Evolutionary conservation across 2,797 vertebrate genomes (phyloP).

Genomic region (Sebastes nivosus): DNA sequence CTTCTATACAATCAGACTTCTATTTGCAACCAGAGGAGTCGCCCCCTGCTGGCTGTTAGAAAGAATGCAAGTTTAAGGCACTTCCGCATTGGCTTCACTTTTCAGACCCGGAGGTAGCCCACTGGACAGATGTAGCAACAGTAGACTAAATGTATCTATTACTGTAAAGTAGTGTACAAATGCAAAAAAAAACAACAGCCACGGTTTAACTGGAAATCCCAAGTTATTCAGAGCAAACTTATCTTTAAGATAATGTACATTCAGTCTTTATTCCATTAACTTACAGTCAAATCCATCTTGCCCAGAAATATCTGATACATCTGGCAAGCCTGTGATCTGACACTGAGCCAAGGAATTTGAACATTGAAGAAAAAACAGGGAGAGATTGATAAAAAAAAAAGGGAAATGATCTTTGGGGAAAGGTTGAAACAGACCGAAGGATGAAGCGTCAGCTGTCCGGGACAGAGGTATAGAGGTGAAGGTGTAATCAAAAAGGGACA

Average conservation of each 20-base stretch:
- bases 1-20: not conserved
- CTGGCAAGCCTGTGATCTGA: constrained; percentile 32
- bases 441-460: not conserved
- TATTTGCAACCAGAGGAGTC: not conserved
- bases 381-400: constrained; percentile 29
- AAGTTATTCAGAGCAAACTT: not conserved
- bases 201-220: not conserved
- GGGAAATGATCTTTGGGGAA: constrained; percentile 32
- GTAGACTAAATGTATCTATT: not conserved
- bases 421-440: constrained; percentile 19
- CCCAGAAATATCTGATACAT: constrained; percentile 20
- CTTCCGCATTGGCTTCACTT: not conserved
- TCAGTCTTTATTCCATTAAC: not conserved
- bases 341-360: constrained; percentile 45
- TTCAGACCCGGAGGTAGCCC: not conserved
- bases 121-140: not conserved
- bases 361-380: constrained; percentile 20
- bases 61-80: not conserved
- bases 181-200: not conserved
- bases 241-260: not conserved
- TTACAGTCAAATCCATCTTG: constrained; percentile 7
- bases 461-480: constrained; percentile 7
- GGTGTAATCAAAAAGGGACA: not conserved
- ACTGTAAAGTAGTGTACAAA: not conserved
- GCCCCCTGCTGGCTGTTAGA: not conserved